Evolutionary conservation across 1,140 invertebrate genomes (phyloP).

Genomic region (Lethrus apterus): DNA sequence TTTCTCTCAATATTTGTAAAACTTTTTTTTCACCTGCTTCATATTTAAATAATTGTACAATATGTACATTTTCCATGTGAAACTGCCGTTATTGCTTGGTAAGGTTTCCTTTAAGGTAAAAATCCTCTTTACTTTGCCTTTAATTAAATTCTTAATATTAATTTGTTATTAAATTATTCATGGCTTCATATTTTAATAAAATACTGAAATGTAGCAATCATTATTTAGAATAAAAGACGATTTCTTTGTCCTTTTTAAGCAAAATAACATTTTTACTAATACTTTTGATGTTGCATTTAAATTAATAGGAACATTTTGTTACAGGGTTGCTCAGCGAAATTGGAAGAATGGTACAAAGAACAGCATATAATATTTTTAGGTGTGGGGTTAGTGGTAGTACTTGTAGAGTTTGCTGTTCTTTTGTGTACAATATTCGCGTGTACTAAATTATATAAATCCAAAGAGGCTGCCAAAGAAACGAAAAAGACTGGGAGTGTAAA

Average conservation of each 20-base stretch:
- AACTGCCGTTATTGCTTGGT: too few species aligned
- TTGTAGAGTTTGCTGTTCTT: slow-evolving; percentile 62
- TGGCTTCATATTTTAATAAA: too few species aligned
- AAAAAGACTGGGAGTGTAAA: slow-evolving; percentile 9
- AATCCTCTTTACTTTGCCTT: too few species aligned
- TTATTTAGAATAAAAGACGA: slow-evolving; percentile 14
- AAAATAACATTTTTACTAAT: too few species aligned
- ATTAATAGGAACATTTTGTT: slow-evolving; percentile 28
- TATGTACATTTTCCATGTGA: too few species aligned
- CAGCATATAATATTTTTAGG: slow-evolving; percentile 66
- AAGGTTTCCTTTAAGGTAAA: too few species aligned
- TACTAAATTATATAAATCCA: slow-evolving; percentile 43
- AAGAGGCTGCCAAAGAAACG: slow-evolving; percentile 26
- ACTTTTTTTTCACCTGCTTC: too few species aligned
- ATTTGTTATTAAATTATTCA: too few species aligned
- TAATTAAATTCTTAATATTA: too few species aligned
- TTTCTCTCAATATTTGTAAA: too few species aligned
- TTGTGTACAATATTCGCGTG: slow-evolving; percentile 63
- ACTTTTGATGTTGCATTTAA: not conserved
- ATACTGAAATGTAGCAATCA: too few species aligned
- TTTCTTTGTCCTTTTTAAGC: slow-evolving; percentile 1
- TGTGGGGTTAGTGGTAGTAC: slow-evolving; percentile 54
- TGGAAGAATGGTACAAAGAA: slow-evolving; percentile 70
- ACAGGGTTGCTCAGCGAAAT: slow-evolving; percentile 60
- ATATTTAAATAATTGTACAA: too few species aligned